A percentile compares a stretch with the other conserved stretches of the same genome.
These are phyloP conservation scores for Danio albolineatus DNA, from an alignment of 2,797 vertebrate species.

Conservation along the genomic window DNA sequence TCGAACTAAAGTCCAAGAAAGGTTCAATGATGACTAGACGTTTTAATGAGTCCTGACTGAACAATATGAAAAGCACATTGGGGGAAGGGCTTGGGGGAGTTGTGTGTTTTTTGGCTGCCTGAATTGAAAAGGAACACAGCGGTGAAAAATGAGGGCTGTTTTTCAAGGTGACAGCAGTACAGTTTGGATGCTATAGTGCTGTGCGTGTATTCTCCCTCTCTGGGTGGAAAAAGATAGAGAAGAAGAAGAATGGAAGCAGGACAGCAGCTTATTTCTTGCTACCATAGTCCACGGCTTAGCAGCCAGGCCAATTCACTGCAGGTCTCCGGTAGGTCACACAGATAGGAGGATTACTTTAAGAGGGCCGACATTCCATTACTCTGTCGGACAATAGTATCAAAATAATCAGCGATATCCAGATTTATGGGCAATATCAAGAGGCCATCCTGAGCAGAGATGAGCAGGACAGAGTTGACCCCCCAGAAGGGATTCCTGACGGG, in stretches of 20 bases:
- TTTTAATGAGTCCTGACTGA: conserved; percentile 53
- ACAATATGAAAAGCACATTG: conserved; percentile 36
- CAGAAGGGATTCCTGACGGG: conserved; percentile 14
- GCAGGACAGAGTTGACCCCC: conserved; percentile 17
- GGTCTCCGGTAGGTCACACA: conserved; percentile 54
- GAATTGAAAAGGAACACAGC: conserved; percentile 42
- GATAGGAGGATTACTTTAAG: conserved; percentile 53
- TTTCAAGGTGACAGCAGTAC: conserved; percentile 53
- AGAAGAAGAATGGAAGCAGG: conserved; percentile 39
- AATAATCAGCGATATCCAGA: conserved; percentile 53
- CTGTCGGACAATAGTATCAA: conserved; percentile 49
- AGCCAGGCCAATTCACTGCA: conserved; percentile 41
- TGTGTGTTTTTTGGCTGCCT: conserved; percentile 22
- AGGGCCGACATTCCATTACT: conserved; percentile 53
- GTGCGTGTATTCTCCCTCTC: conserved; percentile 1
- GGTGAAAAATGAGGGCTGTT: conserved; percentile 55
- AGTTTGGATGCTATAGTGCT: conserved; percentile 29
- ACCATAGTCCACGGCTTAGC: conserved; percentile 35
- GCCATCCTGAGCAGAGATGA: conserved; percentile 18
- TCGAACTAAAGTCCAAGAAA: neutral
- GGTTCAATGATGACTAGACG: conserved; percentile 32
- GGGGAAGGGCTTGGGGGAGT: conserved; percentile 21
- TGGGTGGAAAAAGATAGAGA: neutral
- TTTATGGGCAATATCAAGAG: conserved; percentile 47
- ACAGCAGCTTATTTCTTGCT: conserved; percentile 50